Evolutionary conservation across 1,140 invertebrate genomes (phyloP).

Genomic region (Colletes latitarsis): DNA sequence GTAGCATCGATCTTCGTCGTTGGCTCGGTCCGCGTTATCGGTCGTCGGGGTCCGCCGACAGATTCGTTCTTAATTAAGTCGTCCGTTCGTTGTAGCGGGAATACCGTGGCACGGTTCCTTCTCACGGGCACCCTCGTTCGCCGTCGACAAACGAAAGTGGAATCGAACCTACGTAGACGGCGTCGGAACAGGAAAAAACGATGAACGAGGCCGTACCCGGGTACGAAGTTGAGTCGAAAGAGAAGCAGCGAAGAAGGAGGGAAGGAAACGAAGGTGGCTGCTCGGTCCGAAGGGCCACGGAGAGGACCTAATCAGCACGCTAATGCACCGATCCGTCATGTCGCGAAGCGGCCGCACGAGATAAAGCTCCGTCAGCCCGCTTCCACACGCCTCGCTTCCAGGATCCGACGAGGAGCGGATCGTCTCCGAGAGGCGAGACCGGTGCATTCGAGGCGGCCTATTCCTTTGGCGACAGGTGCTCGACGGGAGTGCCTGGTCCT

Average conservation of each 20-base stretch:
- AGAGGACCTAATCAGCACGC: conserved; percentile 70
- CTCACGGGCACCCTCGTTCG: conserved; percentile 23
- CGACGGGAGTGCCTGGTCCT: conserved; percentile 36
- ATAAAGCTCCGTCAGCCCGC: conserved; percentile 54
- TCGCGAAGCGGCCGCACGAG: conserved; percentile 51
- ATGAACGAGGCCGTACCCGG: background rate
- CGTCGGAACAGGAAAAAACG: background rate
- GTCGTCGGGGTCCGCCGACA: conserved; percentile 11
- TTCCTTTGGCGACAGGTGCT: conserved; percentile 62
- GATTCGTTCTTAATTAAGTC: conserved; percentile 52
- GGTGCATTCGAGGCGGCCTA: conserved; percentile 30
- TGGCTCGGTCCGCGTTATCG: conserved; percentile 15
- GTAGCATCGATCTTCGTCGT: conserved; percentile 37
- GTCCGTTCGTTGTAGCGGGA: conserved; percentile 17
- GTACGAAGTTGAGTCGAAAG: conserved; percentile 13
- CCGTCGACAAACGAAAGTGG: conserved; percentile 34
- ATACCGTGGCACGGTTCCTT: background rate
- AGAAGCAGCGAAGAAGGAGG: background rate
- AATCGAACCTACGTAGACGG: conserved; percentile 14
- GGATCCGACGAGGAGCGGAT: conserved; percentile 14
- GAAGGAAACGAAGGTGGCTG: background rate
- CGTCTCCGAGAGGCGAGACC: conserved; percentile 15
- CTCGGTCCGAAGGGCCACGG: conserved; percentile 24
- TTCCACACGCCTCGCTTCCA: conserved; percentile 27
- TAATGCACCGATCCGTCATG: conserved; percentile 78